Conservation (phyloP, 2,113 vertebrate genomes). For the Pollachius pollachius region DNA sequence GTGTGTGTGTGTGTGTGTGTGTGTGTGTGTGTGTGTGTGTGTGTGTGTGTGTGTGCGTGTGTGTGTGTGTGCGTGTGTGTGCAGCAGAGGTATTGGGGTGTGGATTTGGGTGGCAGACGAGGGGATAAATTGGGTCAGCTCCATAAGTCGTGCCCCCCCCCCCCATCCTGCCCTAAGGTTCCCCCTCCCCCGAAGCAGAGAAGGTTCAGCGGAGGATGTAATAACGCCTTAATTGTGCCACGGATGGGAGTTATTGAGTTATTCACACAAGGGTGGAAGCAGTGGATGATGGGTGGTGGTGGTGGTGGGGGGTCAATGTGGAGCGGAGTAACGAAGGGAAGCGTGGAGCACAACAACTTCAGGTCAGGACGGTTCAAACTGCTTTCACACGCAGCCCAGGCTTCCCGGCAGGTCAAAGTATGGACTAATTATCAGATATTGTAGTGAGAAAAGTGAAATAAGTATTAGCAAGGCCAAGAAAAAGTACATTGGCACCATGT, state of each 20-base stretch:
- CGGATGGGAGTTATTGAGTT: slow-evolving; percentile 59
- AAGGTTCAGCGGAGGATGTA: slow-evolving; percentile 61
- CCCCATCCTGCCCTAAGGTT: background rate
- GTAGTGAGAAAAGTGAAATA: too few relatives aligned
- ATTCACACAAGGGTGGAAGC: slow-evolving; percentile 56
- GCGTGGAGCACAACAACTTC: slow-evolving; percentile 45
- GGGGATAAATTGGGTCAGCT: slow-evolving; percentile 61
- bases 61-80: too few relatives aligned
- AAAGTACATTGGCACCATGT: too few relatives aligned
- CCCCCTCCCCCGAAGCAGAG: slow-evolving; percentile 30
- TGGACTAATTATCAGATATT: too few relatives aligned
- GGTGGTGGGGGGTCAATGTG: slow-evolving; percentile 36
- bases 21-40: too few relatives aligned
- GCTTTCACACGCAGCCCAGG: slow-evolving; percentile 29
- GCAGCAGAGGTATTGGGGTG: slow-evolving; percentile 3
- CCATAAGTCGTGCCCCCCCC: background rate
- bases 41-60: too few relatives aligned
- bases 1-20: too few relatives aligned
- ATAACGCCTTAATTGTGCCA: slow-evolving; percentile 71
- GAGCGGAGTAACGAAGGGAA: slow-evolving; percentile 30
- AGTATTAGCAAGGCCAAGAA: too few relatives aligned
- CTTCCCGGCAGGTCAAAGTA: slow-evolving; percentile 3
- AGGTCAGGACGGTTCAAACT: slow-evolving; percentile 19
- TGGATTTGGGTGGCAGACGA: slow-evolving; percentile 18
- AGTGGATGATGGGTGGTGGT: too few relatives aligned